Evolutionary conservation across 2,797 vertebrate species (phyloP).

Genomic region (Cyprinodon diabolis): DNA sequence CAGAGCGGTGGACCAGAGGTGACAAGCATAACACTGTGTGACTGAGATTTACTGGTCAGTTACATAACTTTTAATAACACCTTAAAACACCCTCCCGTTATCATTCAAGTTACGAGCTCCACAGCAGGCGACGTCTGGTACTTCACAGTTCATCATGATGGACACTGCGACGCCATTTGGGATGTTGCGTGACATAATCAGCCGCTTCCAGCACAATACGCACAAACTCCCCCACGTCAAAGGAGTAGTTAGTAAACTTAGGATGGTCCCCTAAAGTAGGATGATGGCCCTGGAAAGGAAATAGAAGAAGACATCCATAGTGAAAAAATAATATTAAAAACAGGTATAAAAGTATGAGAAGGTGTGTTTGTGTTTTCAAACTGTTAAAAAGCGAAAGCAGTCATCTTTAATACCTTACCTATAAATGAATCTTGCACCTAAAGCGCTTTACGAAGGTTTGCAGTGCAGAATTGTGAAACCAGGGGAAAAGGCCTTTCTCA

Average conservation of each 20-base stretch:
- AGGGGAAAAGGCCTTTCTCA: background rate
- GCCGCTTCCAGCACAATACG: constrained; percentile 88
- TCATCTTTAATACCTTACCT: too few relatives aligned
- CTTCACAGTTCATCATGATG: constrained; percentile 87
- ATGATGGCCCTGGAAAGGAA: constrained; percentile 89
- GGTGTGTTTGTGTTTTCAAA: background rate
- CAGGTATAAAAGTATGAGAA: background rate
- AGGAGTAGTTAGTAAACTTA: constrained; percentile 98
- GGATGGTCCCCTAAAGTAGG: constrained; percentile 95
- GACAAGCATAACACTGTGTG: constrained; percentile 6
- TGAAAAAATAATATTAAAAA: constrained; percentile 2
- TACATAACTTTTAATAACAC: constrained; percentile 22
- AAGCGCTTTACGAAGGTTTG: background rate
- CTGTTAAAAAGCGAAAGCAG: background rate
- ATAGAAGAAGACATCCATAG: constrained; percentile 1
- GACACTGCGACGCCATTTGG: constrained; percentile 82
- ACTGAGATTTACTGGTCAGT: constrained; percentile 10
- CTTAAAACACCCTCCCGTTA: constrained; percentile 6
- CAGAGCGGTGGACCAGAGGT: constrained; percentile 9
- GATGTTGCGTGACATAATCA: constrained; percentile 85
- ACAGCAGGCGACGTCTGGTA: constrained; percentile 16
- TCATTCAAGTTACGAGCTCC: constrained; percentile 11
- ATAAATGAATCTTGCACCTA: background rate
- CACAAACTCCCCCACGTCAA: constrained; percentile 94
- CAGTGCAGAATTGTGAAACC: background rate